Evolutionary conservation across 2,888 invertebrate species (phyloP).

Genomic region (Sarcophaga rosellei): DNA sequence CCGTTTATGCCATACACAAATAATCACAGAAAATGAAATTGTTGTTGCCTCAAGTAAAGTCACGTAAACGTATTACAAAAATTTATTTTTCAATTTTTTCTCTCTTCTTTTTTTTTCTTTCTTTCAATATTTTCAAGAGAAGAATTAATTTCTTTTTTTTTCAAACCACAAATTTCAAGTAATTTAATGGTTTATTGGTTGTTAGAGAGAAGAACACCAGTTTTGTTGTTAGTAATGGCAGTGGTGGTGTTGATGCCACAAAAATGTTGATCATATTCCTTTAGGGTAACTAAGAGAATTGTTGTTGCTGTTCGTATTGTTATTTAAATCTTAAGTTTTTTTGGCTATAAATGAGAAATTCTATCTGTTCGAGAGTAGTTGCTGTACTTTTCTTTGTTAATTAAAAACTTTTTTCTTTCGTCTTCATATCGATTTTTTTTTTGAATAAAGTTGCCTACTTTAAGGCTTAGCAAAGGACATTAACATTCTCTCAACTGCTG

Average conservation of each 20-base stretch:
- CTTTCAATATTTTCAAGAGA: too few relatives aligned
- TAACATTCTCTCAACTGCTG: neutral
- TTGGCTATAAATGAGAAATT: neutral
- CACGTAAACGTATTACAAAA: conserved; percentile 36
- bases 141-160: neutral
- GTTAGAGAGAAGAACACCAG: too few relatives aligned
- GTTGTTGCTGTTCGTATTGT: too few relatives aligned
- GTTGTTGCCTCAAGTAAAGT: conserved; percentile 12
- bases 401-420: conserved; percentile 45
- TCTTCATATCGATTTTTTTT: too few relatives aligned
- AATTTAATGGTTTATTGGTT: conserved; percentile 25
- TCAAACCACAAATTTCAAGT: neutral
- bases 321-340: neutral
- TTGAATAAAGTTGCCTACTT: conserved; percentile 45
- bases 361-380: too few relatives aligned
- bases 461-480: conserved; percentile 16
- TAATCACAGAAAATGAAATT: neutral
- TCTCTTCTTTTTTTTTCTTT: too few relatives aligned
- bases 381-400: conserved; percentile 30
- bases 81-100: too few relatives aligned
- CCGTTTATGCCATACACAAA: neutral
- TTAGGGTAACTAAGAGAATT: too few relatives aligned
- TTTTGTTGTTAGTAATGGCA: too few relatives aligned
- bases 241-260: too few relatives aligned
- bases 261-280: too few relatives aligned